Percentiles rank a stretch among this genome's conserved stretches.
These are phyloP conservation scores for Sinocyclocheilus maitianheensis DNA, from an alignment of 2,113 vertebrate species.

Conservation along the genomic window DNA sequence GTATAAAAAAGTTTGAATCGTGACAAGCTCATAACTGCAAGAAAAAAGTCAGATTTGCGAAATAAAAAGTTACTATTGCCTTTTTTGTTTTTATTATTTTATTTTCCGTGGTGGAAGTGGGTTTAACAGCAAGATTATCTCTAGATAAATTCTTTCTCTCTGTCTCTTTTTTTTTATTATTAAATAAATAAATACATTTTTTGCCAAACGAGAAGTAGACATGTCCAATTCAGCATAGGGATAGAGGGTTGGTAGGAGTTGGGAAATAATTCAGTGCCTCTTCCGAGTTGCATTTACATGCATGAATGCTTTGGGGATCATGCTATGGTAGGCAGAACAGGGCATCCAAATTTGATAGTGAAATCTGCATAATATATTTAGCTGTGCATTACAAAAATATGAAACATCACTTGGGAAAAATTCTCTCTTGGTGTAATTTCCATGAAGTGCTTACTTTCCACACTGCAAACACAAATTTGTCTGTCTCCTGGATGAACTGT, in stretches of 20 bases:
- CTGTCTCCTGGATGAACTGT: constrained; percentile 2
- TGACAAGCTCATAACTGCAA: too few species aligned
- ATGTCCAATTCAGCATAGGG: background rate
- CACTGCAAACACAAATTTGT: background rate
- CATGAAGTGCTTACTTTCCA: background rate
- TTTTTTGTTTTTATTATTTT: too few species aligned
- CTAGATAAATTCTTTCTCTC: too few species aligned
- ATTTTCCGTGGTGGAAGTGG: too few species aligned
- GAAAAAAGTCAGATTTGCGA: too few species aligned
- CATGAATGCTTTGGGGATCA: constrained; percentile 1
- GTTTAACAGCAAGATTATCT: too few species aligned
- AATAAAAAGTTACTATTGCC: too few species aligned
- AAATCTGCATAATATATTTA: background rate
- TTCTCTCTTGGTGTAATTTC: constrained; percentile 2
- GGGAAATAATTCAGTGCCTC: background rate
- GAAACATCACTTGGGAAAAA: constrained; percentile 7
- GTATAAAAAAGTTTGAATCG: too few species aligned
- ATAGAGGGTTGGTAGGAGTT: background rate
- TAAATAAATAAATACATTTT: background rate
- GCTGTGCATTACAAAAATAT: constrained; percentile 18
- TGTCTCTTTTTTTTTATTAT: too few species aligned
- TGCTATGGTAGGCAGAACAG: background rate
- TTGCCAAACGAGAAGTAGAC: background rate
- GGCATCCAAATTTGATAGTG: background rate
- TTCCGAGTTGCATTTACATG: background rate